Evolutionary conservation across 2,888 invertebrate species (phyloP).

Genomic region (Tenthredo distinguenda): DNA sequence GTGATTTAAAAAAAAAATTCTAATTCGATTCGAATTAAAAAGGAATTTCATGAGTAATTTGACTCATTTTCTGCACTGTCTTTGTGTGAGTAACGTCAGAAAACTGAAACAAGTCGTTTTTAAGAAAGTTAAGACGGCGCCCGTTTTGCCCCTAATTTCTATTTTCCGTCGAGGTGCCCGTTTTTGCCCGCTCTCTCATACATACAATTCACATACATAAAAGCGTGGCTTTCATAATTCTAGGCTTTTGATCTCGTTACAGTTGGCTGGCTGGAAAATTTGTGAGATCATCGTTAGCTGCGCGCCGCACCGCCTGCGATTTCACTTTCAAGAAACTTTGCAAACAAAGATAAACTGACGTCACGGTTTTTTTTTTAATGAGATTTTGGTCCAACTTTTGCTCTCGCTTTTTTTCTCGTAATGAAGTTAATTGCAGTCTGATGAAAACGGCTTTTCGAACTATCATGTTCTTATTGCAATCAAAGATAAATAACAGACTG

Average conservation of each 20-base stretch:
- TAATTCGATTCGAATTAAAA: no score
- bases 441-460: not conserved
- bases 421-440: constrained; percentile 32
- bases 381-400: constrained; percentile 10
- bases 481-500: not conserved
- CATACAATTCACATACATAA: constrained; percentile 22
- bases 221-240: constrained; percentile 33
- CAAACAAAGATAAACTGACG: constrained; percentile 44
- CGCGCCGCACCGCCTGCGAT: constrained; percentile 22
- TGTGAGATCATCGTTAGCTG: constrained; percentile 44
- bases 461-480: not conserved
- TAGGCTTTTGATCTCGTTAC: constrained; percentile 44
- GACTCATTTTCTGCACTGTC: no score
- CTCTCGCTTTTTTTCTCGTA: not conserved
- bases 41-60: no score
- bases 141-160: no score
- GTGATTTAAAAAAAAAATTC: no score
- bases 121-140: no score
- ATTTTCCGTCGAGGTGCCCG: no score
- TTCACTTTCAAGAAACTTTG: constrained; percentile 44
- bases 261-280: constrained; percentile 39
- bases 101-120: no score
- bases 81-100: no score
- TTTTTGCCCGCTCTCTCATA: not conserved
- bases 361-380: constrained; percentile 25